Evolutionary conservation across 1,140 invertebrate species (phyloP), one percentile per base, ranked within the genome.

Genomic region (Musca vetustissima): DNA sequence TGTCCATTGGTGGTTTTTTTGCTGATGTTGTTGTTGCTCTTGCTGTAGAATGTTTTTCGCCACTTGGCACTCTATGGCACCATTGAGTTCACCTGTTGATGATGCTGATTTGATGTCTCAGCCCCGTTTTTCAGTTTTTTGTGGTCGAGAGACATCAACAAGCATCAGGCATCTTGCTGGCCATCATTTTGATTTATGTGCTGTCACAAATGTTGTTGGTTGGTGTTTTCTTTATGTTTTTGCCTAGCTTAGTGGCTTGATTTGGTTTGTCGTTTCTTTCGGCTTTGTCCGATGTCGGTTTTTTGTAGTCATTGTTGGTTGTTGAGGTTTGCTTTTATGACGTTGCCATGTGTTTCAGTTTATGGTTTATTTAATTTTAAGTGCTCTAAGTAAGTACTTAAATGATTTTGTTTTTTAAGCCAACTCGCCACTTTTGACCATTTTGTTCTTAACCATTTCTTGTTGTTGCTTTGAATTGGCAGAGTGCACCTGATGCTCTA

Each of bases 161-260:
- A 43, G 36, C 4, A 43, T 43, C 36, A 43, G 36, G 36, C 36
- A 43, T 43, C 36, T 43, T 7, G 55, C 32, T 59, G 55, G 25
- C 55, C 55, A 59, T 59, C 55, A 61, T 61, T 61, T 61, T 61
- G 57, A 61, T 61, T 61, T 61, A 61, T 61, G 57, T 61, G 57
- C 57, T 61, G 57, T 61, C 57, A 61, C 57, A 61, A 61, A 61
- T 61, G 57, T 61, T 61, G 57, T 61, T 61, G 32, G 57, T 36
- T 61, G 19, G 57, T 61, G 57, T 61, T 61, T 61, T 61, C 17
- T 32, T 36, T 32, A 61, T 61, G 28, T 61, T 61, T 32, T 61
- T 61, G 55, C 28, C 28, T 28, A n/a, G 55, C 17, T 57, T n/a
- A n/a, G 25, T 61, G 28, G 8, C 28, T 28, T 43, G 28, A 19